Base-by-base conservation (phyloP, 2,888 invertebrate species). In the Epiperipatus broadwayi region DNA sequence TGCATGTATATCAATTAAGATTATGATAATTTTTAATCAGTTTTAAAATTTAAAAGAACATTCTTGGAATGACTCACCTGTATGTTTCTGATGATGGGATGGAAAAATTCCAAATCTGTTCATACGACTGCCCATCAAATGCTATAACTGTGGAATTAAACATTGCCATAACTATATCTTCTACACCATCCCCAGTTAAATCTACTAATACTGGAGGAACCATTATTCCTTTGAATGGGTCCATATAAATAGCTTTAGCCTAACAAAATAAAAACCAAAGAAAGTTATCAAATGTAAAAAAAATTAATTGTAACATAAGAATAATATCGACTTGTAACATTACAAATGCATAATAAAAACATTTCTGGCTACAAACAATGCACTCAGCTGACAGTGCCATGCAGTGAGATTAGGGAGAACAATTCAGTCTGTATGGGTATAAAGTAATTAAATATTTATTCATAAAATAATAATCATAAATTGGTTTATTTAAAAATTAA, bases 61-160 rank as follows among this genome's bases (percentile, higher is more conserved):
- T 10, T 12, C 5, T 20, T 20, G 15, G 19, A 14, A 5, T 16
- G 14, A 44, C 52, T 48, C 50, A 66, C 65, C 60, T 63, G 50
- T 75, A 73, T 8, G 75, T 70, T 57, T 78, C 75, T 4, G 75
- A 69, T 19, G 50, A 49, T 1, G 72, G 68, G 43, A 75, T 65
- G 0, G 71, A 68, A 47, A 68, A 73, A 46, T 75, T 76, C 80
- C 80, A 80, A n/a, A 80, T 53, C 48, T 68, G 65, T 31, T 65
- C 53, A 46, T 71, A 73, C 7, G 68, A 72, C 21, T 61, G 56
- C 1, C 80, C 80, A 58, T 79, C 67, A 44, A 78, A 70, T 2
- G 78, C 78, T 40, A 72, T 60, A 5, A 79, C 65, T 1, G 71
- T 71, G 3, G 75, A 72, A 52, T 78, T 76, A 47, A 73, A 77